Percentiles rank a stretch among this genome's conserved stretches.
Conservation (phyloP, 2,888 invertebrate genomes). For the Acronicta leporina region DNA sequence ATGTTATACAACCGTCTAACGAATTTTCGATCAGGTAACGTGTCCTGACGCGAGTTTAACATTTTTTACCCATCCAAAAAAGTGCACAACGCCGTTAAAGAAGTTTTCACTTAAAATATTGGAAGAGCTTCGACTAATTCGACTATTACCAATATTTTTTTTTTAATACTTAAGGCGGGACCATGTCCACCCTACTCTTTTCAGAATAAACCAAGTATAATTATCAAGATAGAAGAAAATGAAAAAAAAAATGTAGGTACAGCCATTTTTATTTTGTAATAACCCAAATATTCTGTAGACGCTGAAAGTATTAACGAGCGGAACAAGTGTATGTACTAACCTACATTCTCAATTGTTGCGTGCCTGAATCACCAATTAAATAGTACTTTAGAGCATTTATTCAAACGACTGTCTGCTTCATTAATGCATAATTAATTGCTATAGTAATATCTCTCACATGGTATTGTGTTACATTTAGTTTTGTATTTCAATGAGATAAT, state of each 20-base stretch:
- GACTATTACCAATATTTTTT: too few species aligned
- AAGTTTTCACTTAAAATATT: too few species aligned
- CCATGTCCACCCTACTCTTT: too few species aligned
- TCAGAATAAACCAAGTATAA: too few species aligned
- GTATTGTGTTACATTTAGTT: constrained; percentile 42
- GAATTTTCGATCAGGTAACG: too few species aligned
- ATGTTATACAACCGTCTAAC: too few species aligned
- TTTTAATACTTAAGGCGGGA: too few species aligned
- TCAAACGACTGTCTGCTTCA: constrained; percentile 63
- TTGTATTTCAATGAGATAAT: constrained; percentile 2
- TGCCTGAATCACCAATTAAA: constrained; percentile 81
- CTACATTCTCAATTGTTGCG: constrained; percentile 75
- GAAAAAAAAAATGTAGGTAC: neutral
- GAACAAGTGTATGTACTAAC: constrained; percentile 63
- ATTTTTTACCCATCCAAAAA: too few species aligned
- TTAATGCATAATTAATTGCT: constrained; percentile 70
- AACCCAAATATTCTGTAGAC: constrained; percentile 9
- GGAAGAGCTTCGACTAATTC: too few species aligned
- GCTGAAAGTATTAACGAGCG: constrained; percentile 51
- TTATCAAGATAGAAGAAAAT: too few species aligned
- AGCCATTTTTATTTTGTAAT: neutral
- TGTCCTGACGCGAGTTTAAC: too few species aligned
- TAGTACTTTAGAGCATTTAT: constrained; percentile 74
- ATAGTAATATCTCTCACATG: constrained; percentile 54
- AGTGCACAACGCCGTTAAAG: too few species aligned